Conservation (phyloP, 2,888 invertebrate genomes). For the Polymixis lichenea region DNA sequence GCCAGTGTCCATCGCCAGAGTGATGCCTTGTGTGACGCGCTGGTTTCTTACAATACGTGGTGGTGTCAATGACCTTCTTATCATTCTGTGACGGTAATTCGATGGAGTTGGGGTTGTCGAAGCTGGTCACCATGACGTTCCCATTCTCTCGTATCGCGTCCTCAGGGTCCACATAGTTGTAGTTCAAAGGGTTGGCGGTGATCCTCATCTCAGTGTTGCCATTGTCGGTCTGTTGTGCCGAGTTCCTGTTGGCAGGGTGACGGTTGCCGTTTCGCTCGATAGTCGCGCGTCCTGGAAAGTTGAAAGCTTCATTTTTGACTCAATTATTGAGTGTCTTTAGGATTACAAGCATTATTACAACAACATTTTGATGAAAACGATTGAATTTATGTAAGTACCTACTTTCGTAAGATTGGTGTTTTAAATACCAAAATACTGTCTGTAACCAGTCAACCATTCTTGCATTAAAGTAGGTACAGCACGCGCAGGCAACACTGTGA, state of each 20-base stretch:
- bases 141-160: conserved; percentile 90
- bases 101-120: conserved; percentile 94
- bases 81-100: conserved; percentile 91
- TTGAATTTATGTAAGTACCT: no score
- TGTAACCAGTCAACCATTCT: not conserved
- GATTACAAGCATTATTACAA: conserved; percentile 18
- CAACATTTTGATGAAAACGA: not conserved
- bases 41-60: conserved; percentile 93
- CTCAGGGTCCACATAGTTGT: conserved; percentile 92
- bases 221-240: conserved; percentile 80
- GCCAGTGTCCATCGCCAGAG: conserved; percentile 87
- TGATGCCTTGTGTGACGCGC: conserved; percentile 80
- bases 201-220: conserved; percentile 92
- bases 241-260: conserved; percentile 84
- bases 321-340: conserved; percentile 53
- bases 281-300: conserved; percentile 89
- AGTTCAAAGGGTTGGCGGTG: conserved; percentile 94
- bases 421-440: not conserved
- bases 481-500: no score
- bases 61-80: conserved; percentile 90
- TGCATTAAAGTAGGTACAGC: no score
- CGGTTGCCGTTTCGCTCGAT: conserved; percentile 90
- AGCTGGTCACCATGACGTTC: conserved; percentile 92
- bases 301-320: conserved; percentile 67
- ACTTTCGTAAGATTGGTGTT: no score